Evolutionary conservation across 2,888 invertebrate genomes (phyloP).

Genomic region (Cataglyphis albicans): DNA sequence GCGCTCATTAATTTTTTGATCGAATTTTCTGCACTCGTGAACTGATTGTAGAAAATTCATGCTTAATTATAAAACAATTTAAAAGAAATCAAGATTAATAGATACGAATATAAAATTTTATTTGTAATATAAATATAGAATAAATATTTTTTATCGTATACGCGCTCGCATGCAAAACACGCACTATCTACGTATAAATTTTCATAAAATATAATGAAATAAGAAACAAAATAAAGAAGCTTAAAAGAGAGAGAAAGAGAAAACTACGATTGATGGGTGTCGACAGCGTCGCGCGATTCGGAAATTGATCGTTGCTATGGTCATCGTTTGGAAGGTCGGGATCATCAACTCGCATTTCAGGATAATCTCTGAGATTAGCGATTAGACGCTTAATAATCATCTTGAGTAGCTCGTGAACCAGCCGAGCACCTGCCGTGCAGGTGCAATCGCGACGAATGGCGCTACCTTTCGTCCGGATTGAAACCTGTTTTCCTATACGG

Average conservation of each 20-base stretch:
- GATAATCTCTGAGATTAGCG: conserved; percentile 66
- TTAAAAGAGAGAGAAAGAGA: neutral
- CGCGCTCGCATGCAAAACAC: neutral
- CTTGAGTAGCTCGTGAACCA: conserved; percentile 63
- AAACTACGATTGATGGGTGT: conserved; percentile 30
- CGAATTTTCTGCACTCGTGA: conserved; percentile 57
- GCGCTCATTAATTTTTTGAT: conserved; percentile 20
- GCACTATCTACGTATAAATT: neutral
- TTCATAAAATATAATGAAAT: neutral
- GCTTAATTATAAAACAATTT: conserved; percentile 5
- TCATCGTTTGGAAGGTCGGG: conserved; percentile 16
- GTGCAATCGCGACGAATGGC: conserved; percentile 65
- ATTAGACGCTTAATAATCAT: conserved; percentile 77
- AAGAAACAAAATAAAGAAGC: neutral
- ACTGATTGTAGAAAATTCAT: conserved; percentile 40
- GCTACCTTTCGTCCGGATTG: conserved; percentile 54
- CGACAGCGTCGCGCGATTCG: conserved; percentile 35
- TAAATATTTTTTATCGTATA: neutral
- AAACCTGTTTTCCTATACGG: conserved; percentile 67
- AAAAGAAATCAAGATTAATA: neutral
- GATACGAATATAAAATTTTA: neutral
- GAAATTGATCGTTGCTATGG: conserved; percentile 50
- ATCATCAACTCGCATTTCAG: conserved; percentile 37
- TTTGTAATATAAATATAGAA: neutral
- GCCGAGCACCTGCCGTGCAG: conserved; percentile 71